Base-by-base conservation (phyloP, 2,888 invertebrate genomes). In the Gymnocheta viridis region DNA sequence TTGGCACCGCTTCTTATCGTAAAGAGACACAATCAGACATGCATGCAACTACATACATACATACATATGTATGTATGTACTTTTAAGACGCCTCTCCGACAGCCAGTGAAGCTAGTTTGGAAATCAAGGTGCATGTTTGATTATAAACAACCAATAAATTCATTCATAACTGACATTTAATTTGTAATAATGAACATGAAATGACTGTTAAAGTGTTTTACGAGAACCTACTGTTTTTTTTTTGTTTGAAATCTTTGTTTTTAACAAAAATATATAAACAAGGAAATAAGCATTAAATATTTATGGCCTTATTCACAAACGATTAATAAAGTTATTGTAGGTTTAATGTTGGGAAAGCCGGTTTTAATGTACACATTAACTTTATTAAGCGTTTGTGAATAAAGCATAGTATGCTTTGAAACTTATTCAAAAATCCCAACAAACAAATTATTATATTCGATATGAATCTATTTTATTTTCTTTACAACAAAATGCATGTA, bases 121-220 rank as follows among this genome's bases (percentile, higher is more conserved):
- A 60, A 60, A 51, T 66, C 54, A 54, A 66, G 69, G 56, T 83
- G 82, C 79, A 83, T 83, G 79, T 83, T 79, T 69, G 56, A 70
- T 76, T 64, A 22, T 58, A 38, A 62, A 70, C 82, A 82, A 74
- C 79, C 79, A 82, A 79, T 82, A 82, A 82, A 82, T 82, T 82
- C 79, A 17, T 58, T 56, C 35, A 51, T 82, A 83, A 79, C 82
- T 70, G 82, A 79, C 82, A 76, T 83, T 79, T 74, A 83, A 83
- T 83, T 83, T 83, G 82, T 83, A 64, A 70, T 76, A 70, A 79
- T 51, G 70, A 83, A 74, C 82, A 64, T 58, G 54, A 79, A 64
- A 70, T 83, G 64, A 35, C 35, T 66, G 44, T 56, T 58, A 35
- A 58, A 58, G 38, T 67, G 58, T 67, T 60, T 66, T 66, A 47